Conservation (phyloP, 2,797 vertebrate species). For the Phataginus tetradactyla region DNA sequence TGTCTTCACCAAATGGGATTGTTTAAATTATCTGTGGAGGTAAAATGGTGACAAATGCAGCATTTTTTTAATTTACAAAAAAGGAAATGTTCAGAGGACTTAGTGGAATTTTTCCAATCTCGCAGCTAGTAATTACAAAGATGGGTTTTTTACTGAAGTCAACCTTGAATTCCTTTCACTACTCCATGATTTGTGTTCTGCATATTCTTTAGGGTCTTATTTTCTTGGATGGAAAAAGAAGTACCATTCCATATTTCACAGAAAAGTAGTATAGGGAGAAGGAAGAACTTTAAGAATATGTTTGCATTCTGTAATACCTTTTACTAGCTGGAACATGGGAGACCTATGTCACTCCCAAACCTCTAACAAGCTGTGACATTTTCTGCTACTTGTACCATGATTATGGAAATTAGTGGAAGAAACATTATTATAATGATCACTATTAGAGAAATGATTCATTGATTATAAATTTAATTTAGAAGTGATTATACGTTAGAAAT, state of each 20-base stretch:
- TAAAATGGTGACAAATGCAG: too few relatives aligned
- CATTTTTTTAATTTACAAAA: background rate
- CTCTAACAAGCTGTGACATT: constrained; percentile 23
- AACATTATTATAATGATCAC: constrained; percentile 57
- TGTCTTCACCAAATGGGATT: background rate
- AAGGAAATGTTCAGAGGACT: background rate
- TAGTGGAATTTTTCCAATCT: background rate
- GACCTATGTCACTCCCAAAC: background rate
- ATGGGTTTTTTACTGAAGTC: background rate
- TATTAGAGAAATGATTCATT: constrained; percentile 72
- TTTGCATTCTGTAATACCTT: background rate
- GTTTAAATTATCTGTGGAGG: background rate
- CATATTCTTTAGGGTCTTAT: background rate
- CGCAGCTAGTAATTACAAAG: background rate
- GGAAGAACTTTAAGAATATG: background rate
- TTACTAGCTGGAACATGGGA: background rate
- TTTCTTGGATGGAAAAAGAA: background rate
- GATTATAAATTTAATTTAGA: constrained; percentile 66
- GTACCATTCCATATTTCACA: background rate
- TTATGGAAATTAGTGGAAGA: constrained; percentile 65
- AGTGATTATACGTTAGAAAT: constrained; percentile 59
- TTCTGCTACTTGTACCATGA: constrained; percentile 41
- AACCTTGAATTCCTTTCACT: background rate
- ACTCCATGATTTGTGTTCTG: background rate
- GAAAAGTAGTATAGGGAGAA: background rate